Conservation (phyloP, 2,888 invertebrate species). For the Pandemis heparana region DNA sequence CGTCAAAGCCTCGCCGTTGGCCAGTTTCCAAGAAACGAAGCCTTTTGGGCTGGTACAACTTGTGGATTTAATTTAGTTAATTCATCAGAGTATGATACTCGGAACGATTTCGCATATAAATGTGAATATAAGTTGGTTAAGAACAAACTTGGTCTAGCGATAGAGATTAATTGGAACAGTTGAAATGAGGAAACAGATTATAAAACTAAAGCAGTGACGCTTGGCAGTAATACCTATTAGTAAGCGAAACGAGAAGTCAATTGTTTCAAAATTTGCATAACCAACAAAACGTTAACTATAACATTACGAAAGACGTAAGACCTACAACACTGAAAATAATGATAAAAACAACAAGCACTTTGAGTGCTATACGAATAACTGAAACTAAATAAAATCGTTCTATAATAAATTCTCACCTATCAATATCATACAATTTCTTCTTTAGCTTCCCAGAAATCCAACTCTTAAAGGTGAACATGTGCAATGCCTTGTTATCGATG, state of each 20-base stretch:
- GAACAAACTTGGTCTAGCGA: neutral
- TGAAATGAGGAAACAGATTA: neutral
- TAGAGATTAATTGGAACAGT: neutral
- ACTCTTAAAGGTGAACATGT: conserved; percentile 3
- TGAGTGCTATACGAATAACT: neutral
- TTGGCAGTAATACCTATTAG: neutral
- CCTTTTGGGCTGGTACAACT: conserved; percentile 22
- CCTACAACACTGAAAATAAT: neutral
- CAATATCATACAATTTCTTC: conserved; percentile 62
- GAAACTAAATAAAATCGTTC: neutral
- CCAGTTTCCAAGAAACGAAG: conserved; percentile 36
- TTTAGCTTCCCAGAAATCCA: conserved; percentile 24
- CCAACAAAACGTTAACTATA: neutral
- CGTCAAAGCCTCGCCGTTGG: conserved; percentile 20
- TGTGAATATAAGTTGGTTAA: neutral
- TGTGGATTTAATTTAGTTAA: conserved; percentile 30
- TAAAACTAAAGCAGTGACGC: neutral
- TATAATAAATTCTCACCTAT: conserved; percentile 62
- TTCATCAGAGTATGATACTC: conserved; percentile 13
- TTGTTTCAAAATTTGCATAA: neutral
- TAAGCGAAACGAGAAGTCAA: neutral
- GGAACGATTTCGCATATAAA: neutral
- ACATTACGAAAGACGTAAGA: neutral
- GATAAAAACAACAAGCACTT: neutral
- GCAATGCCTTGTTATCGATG: conserved; percentile 47